phyloP scores from a whole-genome alignment of 2,113 vertebrate species.

The Odocoileus hemionus region DNA sequence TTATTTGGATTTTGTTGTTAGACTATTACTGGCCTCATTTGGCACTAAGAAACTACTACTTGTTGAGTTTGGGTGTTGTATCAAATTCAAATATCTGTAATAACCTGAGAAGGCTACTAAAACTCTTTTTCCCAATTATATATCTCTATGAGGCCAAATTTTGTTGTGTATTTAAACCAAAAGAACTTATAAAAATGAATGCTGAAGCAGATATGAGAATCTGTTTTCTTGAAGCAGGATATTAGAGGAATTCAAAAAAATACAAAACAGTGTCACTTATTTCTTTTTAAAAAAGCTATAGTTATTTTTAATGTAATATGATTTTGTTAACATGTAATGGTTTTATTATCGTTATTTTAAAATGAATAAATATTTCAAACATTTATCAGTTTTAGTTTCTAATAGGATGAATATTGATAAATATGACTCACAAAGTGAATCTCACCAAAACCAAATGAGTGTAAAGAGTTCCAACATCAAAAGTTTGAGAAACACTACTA shows the following conservation, averaged over 20 bases:
- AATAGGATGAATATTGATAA: neutral
- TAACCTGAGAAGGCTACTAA: neutral
- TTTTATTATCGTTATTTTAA: neutral
- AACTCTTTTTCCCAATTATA: neutral
- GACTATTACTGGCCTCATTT: neutral
- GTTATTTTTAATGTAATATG: neutral
- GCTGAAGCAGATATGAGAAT: neutral
- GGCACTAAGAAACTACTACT: neutral
- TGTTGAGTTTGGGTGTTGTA: neutral
- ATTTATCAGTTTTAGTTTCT: neutral
- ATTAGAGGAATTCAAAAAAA: neutral
- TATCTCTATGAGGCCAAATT: neutral
- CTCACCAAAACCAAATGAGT: neutral
- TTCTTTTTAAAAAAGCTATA: neutral
- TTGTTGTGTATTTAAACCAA: neutral
- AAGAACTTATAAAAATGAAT: neutral
- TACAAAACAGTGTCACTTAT: neutral
- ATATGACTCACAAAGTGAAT: neutral
- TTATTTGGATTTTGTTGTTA: constrained; percentile 1
- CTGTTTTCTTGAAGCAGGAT: neutral
- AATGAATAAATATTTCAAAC: neutral
- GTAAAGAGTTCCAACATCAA: neutral
- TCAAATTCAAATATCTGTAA: neutral
- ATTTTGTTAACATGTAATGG: neutral
- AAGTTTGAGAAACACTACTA: neutral